Evolutionary conservation across 2,113 vertebrate genomes (phyloP).

Genomic region (Trachemys scripta): DNA sequence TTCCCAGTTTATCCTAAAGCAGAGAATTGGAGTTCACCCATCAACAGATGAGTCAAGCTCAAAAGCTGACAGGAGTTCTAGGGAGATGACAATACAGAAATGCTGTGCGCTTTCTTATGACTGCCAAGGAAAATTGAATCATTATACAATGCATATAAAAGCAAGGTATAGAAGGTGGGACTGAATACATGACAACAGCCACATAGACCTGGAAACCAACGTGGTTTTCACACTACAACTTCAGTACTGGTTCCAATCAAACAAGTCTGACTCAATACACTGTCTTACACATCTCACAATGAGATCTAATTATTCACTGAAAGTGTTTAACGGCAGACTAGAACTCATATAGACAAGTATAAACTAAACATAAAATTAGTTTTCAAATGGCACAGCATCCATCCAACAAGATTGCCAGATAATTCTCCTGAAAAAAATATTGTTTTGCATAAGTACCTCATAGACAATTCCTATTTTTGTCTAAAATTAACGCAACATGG

Average conservation of each 20-base stretch:
- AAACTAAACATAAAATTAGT: constrained; percentile 57
- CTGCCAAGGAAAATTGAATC: background rate
- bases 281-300: constrained; percentile 44
- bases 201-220: background rate
- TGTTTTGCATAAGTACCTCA: constrained; percentile 71
- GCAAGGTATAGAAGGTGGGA: background rate
- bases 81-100: constrained; percentile 2
- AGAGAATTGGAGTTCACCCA: constrained; percentile 49
- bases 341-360: constrained; percentile 42
- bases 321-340: constrained; percentile 40
- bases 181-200: background rate
- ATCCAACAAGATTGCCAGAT: constrained; percentile 48
- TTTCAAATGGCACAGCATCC: constrained; percentile 55
- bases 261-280: constrained; percentile 10
- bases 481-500: constrained; percentile 53
- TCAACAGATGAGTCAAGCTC: constrained; percentile 43
- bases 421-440: constrained; percentile 11
- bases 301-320: constrained; percentile 30
- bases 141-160: background rate
- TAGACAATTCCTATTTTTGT: constrained; percentile 63
- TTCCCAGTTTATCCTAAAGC: constrained; percentile 39
- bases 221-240: background rate
- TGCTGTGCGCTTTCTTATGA: background rate
- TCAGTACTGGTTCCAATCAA: background rate
- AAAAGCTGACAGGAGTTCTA: background rate